Base-by-base conservation (phyloP, 2,888 invertebrate genomes). In the Syritta pipiens region DNA sequence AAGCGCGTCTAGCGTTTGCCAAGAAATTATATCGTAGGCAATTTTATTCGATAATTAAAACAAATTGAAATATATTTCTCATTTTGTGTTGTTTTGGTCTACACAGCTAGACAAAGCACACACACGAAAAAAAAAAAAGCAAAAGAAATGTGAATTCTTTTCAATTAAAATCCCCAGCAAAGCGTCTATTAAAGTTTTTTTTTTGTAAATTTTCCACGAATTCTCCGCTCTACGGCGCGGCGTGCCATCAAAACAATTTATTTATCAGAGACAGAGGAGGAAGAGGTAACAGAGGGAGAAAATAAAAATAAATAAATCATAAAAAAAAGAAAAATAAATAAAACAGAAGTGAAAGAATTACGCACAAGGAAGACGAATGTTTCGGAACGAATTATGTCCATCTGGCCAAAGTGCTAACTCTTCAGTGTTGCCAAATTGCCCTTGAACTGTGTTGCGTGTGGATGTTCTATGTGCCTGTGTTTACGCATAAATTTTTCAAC, bases 21-120 rank as follows among this genome's bases (percentile, higher is more conserved):
- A 20, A n/a, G 12, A 30, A 51, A 32, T n/a, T 10, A 28, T 28
- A 7, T 42, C 9, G 28, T 12, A 32, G 22, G 19, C 32, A 55
- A 60, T 69, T 63, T 42, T 57, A 44, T 44, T 63, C 42, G 55
- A 59, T 57, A 69, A 76, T 76, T 62, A 57, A 76, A 57, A 69
- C 32, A 69, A 69, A 76, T 69, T 69, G 68, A 69, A 75, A 76
- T 55, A 30, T 55, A 28, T 60, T 67, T 65, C 44, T 48, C n/a
- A 20, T 63, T n/a, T n/a, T n/a, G n/a, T n/a, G n/a, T n/a, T n/a
- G n/a, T 9, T 17, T 40, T 17, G 17, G 5, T 14, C 37, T 5
- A 40, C 12, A 2, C 7, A 24, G 2, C 37, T 32, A 19, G 9
- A 48, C n/a, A 14, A 19, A 19, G n/a, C 12, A 14, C 1, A 7